Conservation (phyloP, 2,888 invertebrate genomes). For the Acrobeloides nanus region DNA sequence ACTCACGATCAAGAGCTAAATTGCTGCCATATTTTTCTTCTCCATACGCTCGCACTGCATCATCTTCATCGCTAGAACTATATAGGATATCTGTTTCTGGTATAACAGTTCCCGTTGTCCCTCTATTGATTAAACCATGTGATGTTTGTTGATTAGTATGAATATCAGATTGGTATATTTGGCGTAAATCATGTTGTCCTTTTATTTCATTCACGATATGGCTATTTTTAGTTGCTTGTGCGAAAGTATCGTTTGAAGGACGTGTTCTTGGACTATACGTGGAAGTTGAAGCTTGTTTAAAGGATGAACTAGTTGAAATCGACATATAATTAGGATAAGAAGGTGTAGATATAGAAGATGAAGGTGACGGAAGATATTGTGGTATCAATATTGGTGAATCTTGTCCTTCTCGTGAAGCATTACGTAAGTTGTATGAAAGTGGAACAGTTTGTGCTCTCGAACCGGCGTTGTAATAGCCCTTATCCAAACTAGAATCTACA, state of each 20-base stretch:
- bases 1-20: conserved; percentile 13
- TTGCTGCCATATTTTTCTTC: conserved; percentile 12
- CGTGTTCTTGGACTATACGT: no score
- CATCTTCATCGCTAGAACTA: conserved; percentile 20
- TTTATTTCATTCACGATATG: no score
- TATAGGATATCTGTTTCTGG: conserved; percentile 25
- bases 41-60: conserved; percentile 22
- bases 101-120: conserved; percentile 6
- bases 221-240: no score
- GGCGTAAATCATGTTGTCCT: no score
- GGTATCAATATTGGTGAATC: conserved; percentile 9
- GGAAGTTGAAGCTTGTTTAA: no score
- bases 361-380: conserved; percentile 9
- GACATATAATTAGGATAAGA: no score
- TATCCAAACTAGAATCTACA: no score
- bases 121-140: no score
- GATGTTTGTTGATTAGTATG: not conserved
- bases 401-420: conserved; percentile 6
- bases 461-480: not conserved
- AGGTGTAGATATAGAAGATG: no score
- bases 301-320: no score
- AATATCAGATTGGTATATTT: not conserved
- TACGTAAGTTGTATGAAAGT: conserved; percentile 10
- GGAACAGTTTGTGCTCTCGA: not conserved
- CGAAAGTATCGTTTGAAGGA: no score